phyloP scores from a whole-genome alignment of 2,888 invertebrate genomes.

The Agonopterix heracliana region DNA sequence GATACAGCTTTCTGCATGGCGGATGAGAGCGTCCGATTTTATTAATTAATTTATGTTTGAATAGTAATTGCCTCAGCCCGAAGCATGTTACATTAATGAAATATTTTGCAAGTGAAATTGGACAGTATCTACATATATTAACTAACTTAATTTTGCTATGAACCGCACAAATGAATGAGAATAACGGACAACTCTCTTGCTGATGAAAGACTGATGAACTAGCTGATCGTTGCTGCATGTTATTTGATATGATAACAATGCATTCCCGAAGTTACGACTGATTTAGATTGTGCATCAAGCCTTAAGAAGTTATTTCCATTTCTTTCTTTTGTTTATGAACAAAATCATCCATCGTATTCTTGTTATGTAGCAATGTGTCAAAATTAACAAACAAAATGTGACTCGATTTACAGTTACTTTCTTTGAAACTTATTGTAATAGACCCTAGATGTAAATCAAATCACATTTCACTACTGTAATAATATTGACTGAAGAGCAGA shows the following conservation, averaged over 20 bases:
- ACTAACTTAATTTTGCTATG: conserved; percentile 29
- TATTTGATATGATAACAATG: conserved; percentile 50
- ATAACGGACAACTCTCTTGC: conserved; percentile 35
- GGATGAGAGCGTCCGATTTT: conserved; percentile 66
- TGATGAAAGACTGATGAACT: conserved; percentile 39
- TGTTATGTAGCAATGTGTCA: conserved; percentile 30
- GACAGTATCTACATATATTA: conserved; percentile 21
- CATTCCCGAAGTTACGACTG: conserved; percentile 46
- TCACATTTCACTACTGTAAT: no score
- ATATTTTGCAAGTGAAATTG: conserved; percentile 43
- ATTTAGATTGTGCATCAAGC: conserved; percentile 54
- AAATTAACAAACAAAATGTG: conserved; percentile 25
- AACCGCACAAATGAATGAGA: conserved; percentile 44
- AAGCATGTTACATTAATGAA: conserved; percentile 64
- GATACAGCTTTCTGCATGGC: conserved; percentile 74
- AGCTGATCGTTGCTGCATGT: conserved; percentile 69
- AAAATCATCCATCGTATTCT: conserved; percentile 23
- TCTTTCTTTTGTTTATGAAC: conserved; percentile 19
- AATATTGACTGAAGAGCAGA: neutral
- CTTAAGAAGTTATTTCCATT: conserved; percentile 30
- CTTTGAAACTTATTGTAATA: neutral
- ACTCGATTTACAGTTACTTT: conserved; percentile 16
- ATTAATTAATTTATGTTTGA: conserved; percentile 63
- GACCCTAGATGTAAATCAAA: neutral
- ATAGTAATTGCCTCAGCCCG: conserved; percentile 72